Evolutionary conservation across 2,888 invertebrate species (phyloP).

Genomic region (Camptogramma bilineatum): DNA sequence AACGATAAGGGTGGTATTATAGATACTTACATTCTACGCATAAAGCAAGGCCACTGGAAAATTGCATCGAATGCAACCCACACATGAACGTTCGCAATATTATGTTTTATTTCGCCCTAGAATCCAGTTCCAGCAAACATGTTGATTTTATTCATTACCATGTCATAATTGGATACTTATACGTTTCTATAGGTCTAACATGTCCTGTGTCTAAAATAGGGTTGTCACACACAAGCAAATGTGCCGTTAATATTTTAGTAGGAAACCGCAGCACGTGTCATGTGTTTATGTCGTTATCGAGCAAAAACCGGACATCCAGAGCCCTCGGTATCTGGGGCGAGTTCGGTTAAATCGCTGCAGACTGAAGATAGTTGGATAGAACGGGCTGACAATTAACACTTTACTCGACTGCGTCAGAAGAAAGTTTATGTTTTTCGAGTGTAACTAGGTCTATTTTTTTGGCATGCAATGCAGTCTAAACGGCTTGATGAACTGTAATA

Average conservation of each 20-base stretch:
- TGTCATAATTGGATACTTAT: neutral
- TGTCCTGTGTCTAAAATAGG: neutral
- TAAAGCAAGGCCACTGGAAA: conserved; percentile 49
- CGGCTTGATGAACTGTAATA: neutral
- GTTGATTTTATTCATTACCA: conserved; percentile 8
- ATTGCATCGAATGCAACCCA: conserved; percentile 40
- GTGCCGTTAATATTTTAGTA: conserved; percentile 18
- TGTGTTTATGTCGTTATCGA: conserved; percentile 36
- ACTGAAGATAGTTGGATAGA: conserved; percentile 16
- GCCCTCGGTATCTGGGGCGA: conserved; percentile 34
- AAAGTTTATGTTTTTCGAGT: no score
- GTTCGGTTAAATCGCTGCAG: conserved; percentile 28
- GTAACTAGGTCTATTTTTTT: no score
- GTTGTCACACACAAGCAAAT: conserved; percentile 19
- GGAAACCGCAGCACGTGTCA: conserved; percentile 30
- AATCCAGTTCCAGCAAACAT: conserved; percentile 42
- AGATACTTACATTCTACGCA: conserved; percentile 32
- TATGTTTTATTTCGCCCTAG: conserved; percentile 37
- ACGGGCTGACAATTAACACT: conserved; percentile 17
- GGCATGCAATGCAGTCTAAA: no score
- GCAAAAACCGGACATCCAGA: conserved; percentile 39
- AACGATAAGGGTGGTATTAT: conserved; percentile 37
- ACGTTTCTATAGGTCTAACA: neutral
- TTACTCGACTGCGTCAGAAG: conserved; percentile 1
- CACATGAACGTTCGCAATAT: conserved; percentile 41